These are phyloP conservation scores for Schizothorax lantsangensis DNA, from an alignment of 2,797 vertebrate species.

Conservation along the genomic window DNA sequence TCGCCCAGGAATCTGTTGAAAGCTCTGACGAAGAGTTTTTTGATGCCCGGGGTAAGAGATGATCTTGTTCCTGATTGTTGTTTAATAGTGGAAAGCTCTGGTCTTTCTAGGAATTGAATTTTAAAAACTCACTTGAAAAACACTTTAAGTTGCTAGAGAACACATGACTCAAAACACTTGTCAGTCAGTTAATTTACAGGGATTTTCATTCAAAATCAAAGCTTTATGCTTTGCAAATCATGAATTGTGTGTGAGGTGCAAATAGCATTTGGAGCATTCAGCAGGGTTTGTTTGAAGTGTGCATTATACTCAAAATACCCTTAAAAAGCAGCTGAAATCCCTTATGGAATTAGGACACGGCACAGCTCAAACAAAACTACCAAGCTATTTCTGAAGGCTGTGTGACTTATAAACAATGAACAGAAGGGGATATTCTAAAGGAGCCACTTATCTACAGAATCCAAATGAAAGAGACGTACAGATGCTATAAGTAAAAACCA, in stretches of 20 bases:
- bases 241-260: background rate
- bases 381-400: background rate
- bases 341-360: constrained; percentile 9
- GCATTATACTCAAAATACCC: background rate
- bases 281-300: background rate
- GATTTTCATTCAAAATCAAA: constrained; percentile 4
- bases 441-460: constrained; percentile 8
- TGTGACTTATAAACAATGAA: background rate
- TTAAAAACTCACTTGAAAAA: background rate
- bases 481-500: background rate
- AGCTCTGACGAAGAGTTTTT: constrained; percentile 99
- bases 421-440: background rate
- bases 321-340: constrained; percentile 2
- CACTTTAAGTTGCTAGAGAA: background rate
- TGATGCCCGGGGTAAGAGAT: constrained; percentile 90
- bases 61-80: background rate
- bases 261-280: background rate
- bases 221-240: background rate
- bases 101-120: background rate
- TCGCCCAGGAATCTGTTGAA: constrained; percentile 90
- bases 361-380: background rate
- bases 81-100: background rate
- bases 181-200: constrained; percentile 9
- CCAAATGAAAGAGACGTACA: background rate
- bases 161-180: background rate